Conservation (phyloP, 2,797 vertebrate species). For the Phataginus tetradactyla region DNA sequence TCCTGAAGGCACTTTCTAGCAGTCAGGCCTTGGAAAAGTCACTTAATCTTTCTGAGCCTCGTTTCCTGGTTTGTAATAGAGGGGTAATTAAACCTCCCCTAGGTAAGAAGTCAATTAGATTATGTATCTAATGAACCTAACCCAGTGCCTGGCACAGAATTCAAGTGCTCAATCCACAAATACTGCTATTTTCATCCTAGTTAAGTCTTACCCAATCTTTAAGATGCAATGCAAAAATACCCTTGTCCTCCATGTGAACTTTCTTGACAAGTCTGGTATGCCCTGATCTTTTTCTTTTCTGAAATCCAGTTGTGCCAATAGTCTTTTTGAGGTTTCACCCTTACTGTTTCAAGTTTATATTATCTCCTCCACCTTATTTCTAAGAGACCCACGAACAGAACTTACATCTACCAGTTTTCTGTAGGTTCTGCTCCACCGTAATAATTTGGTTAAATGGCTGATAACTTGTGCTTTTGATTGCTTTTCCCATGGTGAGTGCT, state of each 20-base stretch:
- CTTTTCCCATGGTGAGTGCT: neutral
- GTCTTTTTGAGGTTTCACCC: neutral
- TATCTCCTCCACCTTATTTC: neutral
- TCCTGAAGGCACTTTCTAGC: neutral
- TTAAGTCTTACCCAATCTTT: neutral
- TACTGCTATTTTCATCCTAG: neutral
- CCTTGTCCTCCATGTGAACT: neutral
- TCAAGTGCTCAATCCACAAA: neutral
- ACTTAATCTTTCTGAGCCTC: neutral
- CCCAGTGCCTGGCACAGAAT: neutral
- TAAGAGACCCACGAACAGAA: neutral
- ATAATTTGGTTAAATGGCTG: neutral
- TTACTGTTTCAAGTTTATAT: neutral
- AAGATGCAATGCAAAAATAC: neutral
- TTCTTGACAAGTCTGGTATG: neutral
- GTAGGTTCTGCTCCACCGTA: neutral
- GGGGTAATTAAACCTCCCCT: neutral
- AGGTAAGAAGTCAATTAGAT: slow-evolving; percentile 3
- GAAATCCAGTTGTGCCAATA: neutral
- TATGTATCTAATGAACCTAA: neutral
- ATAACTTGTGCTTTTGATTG: neutral
- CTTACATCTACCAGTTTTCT: neutral
- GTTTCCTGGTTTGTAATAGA: neutral
- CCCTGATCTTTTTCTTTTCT: neutral
- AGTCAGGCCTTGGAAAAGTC: neutral